A percentile compares a stretch with the other conserved stretches of the same genome.
These are phyloP conservation scores for Drosophila pruinosa DNA, from an alignment of 1,140 invertebrate species.

Conservation along the genomic window DNA sequence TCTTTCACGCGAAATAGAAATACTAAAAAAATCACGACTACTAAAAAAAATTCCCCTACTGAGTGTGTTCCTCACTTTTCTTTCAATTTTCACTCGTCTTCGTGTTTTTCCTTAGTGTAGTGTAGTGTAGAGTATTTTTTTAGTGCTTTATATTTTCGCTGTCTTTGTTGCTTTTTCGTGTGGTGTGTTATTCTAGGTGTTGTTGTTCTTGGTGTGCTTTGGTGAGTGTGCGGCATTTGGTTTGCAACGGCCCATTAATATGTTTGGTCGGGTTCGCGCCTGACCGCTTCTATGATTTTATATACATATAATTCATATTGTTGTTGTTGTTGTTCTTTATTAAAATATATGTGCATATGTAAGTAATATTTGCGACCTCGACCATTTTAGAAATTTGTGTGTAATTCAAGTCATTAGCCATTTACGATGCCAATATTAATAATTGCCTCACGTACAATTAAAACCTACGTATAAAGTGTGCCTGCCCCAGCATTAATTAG, in stretches of 20 bases:
- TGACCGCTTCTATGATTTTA: constrained; percentile 51
- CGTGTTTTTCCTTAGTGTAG: not conserved
- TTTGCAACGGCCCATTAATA: constrained; percentile 66
- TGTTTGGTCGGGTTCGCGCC: constrained; percentile 53
- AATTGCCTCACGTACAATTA: constrained; percentile 1
- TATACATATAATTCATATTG: not conserved
- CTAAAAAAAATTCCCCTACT: constrained; percentile 51
- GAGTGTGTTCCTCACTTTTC: not conserved
- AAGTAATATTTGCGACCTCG: constrained; percentile 52
- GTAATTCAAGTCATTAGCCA: constrained; percentile 19
- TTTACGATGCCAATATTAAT: constrained; percentile 24
- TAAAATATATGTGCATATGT: not conserved
- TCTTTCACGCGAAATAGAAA: constrained; percentile 77
- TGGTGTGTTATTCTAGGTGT: constrained; percentile 28
- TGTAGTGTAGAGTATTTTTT: not conserved
- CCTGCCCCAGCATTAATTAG: constrained; percentile 20
- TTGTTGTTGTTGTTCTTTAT: not conserved
- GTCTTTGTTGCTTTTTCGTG: not conserved
- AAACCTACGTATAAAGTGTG: constrained; percentile 12
- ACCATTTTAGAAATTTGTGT: constrained; percentile 28
- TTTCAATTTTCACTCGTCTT: not conserved
- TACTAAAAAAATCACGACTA: constrained; percentile 70
- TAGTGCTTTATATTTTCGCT: no score
- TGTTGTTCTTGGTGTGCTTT: constrained; percentile 48
- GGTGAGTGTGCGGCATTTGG: constrained; percentile 68